phyloP scores from a whole-genome alignment of 2,797 vertebrate genomes.

The Dryobates pubescens region DNA sequence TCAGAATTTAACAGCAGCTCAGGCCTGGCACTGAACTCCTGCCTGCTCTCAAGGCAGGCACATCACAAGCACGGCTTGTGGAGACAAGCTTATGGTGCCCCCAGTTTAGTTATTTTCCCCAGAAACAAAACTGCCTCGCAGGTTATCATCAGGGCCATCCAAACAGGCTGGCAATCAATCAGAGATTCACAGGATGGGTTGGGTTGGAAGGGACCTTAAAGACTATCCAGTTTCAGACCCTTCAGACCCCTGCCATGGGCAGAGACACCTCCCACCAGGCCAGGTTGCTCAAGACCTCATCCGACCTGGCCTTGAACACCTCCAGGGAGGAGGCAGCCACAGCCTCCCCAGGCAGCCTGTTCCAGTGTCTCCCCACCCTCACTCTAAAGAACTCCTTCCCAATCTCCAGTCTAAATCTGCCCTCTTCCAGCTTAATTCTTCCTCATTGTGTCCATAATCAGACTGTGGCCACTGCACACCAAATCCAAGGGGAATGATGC shows the following conservation, averaged over 20 bases:
- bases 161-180: neutral
- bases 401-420: too few species aligned
- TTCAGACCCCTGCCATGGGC: too few species aligned
- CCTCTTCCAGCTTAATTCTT: neutral
- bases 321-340: too few species aligned
- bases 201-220: too few species aligned
- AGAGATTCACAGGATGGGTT: too few species aligned
- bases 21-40: neutral
- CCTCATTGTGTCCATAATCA: neutral
- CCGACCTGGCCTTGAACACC: too few species aligned
- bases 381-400: too few species aligned
- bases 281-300: too few species aligned
- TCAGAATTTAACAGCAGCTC: neutral
- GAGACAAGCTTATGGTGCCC: neutral
- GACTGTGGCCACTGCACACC: neutral
- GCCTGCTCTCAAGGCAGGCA: neutral
- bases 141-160: neutral
- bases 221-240: too few species aligned
- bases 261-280: too few species aligned
- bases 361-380: too few species aligned
- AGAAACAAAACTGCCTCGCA: neutral
- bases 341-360: too few species aligned
- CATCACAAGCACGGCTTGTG: accelerated
- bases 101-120: neutral
- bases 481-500: neutral